Evolutionary conservation across 2,888 invertebrate species (phyloP), one percentile per base, ranked within the genome.

Genomic region (Phortica okadai): DNA sequence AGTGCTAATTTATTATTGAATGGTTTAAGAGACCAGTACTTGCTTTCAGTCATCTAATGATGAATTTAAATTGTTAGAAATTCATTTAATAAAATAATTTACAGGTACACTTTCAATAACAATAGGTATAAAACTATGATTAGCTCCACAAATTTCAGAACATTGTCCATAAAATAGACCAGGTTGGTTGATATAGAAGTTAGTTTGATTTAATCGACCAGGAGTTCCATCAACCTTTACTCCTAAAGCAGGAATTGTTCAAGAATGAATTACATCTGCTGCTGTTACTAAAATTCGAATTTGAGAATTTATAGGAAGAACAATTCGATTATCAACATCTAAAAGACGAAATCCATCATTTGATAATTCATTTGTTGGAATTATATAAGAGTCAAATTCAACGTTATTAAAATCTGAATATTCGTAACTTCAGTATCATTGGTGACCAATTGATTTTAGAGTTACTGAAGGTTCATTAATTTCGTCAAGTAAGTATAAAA

Each of bases 51-150:
- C 93, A 94, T 93, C 93, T 93, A 93, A 93, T 94, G 93, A n/a
- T 92, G 76, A 84, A 81, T 91, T 92, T 91, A 92, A 90, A 79
- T 85, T 87, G 75, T 80, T 87, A 82, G 84, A 81, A 91, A 94
- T 92, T 93, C 93, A 94, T 89, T 93, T 93, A 91, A 93, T 93
- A 89, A 94, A 94, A 82, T 89, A 92, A 87, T 92, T 92, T 84
- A 92, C 90, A 78, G 92, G 91, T 74, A 93, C 92, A 87, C 92
- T 93, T 93, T 95, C 94, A 86, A 94, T 90, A 77, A 93, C 93
- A 93, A 95, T 95, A 50, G 95, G 95, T 92, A 96, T 96, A 93
- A 96, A 96, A 77, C 95, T 95, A 90, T 96, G 95, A 90, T 96
- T 95, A 74, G 94, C 93, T 0, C 95, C 95, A 92, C 95, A 96